These are phyloP conservation scores for Therioaphis trifolii DNA, from an alignment of 2,888 invertebrate species.

Conservation along the genomic window DNA sequence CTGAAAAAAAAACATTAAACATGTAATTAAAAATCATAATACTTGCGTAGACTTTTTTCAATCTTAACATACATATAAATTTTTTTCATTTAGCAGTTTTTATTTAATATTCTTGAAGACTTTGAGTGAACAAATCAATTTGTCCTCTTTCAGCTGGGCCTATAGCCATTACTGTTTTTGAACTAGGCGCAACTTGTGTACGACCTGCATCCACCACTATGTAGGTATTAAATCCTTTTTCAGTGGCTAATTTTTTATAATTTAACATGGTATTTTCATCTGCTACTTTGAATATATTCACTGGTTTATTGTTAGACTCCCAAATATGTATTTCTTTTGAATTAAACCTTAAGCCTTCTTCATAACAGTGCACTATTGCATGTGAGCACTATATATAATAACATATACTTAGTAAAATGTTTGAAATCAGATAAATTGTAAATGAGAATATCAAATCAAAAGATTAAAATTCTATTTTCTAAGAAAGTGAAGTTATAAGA, in stretches of 20 bases:
- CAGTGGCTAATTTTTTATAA: conserved; percentile 77
- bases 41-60: background rate
- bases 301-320: conserved; percentile 78
- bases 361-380: conserved; percentile 79
- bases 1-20: conserved; percentile 32
- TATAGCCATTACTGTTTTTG: conserved; percentile 89
- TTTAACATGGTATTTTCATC: conserved; percentile 77
- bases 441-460: no score
- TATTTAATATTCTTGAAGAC: background rate
- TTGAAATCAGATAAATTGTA: background rate
- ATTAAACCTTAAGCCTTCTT: conserved; percentile 70
- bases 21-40: conserved; percentile 9
- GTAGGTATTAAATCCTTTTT: conserved; percentile 78
- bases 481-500: background rate
- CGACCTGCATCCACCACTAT: conserved; percentile 90
- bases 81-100: background rate
- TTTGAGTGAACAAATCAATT: conserved; percentile 72
- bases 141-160: conserved; percentile 85
- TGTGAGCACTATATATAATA: conserved; percentile 73
- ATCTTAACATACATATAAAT: background rate
- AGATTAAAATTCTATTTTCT: background rate
- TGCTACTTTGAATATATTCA: conserved; percentile 77
- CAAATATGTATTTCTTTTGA: conserved; percentile 73
- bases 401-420: background rate
- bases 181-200: conserved; percentile 90